Base-by-base conservation (phyloP, 2,888 invertebrate genomes). In the Melieria crassipennis region DNA sequence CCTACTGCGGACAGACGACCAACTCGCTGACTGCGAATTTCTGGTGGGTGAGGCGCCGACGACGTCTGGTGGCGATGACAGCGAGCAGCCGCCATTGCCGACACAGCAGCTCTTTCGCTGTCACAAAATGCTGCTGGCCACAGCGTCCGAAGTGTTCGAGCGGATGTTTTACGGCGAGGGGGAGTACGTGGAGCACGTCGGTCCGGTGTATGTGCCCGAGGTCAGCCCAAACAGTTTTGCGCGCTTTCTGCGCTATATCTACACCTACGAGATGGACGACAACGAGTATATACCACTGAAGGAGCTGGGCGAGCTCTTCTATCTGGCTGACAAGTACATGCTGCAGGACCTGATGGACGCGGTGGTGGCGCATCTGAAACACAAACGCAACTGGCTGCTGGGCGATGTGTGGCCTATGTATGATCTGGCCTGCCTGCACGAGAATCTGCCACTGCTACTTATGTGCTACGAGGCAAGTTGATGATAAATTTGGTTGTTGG, bases 31-130 rank as follows among this genome's bases (percentile, higher is more conserved):
- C 55, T 81, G 80, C 65, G 75, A 77, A 61, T 72, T 81, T 46
- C n/a, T 71, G 9, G 74, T 69, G 10, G 71, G 71, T 1, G 67
- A 60, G 46, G 11, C 11, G 46, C 9, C 48, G 4, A 30, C n/a
- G 9, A 86, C 94, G 13, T 89, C 91, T 73, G 30, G 30, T 30
- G 30, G 30, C 30, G 30, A 30, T 30, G 30, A 30, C 30, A 13
- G 71, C 5, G 76, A 48, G 7, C 16, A 56, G 42, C 45, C 52
- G 11, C 60, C 62, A 10, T 30, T 30, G 30, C 30, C 30, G 30
- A 30, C 30, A 30, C 30, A 30, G 30, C 62, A 55, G 30, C 30
- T 46, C 3, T 81, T 81, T 47, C 70, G 62, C 0, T 77, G 77
- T 16, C 80, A 81, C 65, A 75, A 75, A 64, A 66, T 77, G 11